phyloP scores from a whole-genome alignment of 2,797 vertebrate species.

The Cyprinodon diabolis region DNA sequence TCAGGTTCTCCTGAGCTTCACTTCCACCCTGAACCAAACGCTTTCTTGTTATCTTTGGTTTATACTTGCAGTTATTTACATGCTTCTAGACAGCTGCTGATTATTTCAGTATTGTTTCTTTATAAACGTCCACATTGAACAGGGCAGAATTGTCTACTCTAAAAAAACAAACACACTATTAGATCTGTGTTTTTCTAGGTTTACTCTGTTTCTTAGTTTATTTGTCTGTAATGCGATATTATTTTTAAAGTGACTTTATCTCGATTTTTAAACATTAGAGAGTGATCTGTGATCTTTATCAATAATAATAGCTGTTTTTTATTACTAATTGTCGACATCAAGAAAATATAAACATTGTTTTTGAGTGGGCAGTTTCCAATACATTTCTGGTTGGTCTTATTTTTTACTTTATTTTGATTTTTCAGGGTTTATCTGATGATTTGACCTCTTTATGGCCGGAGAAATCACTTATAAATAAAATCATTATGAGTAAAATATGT shows the following conservation, averaged over 20 bases:
- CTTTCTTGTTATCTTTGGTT: not conserved
- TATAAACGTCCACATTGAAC: not conserved
- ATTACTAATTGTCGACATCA: not conserved
- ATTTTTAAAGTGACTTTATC: not conserved
- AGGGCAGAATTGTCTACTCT: not conserved
- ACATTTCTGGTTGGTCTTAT: not conserved
- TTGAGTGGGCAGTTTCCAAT: not conserved
- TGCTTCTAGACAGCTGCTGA: not conserved
- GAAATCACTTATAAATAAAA: too few relatives aligned
- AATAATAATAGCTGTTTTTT: not conserved
- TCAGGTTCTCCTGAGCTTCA: slow-evolving; percentile 36
- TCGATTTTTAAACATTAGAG: not conserved
- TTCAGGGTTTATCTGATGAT: not conserved
- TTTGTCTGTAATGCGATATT: not conserved
- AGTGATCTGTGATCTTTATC: not conserved
- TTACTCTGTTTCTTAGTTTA: not conserved
- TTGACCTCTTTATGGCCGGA: not conserved
- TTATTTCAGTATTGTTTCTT: not conserved
- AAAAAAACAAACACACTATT: not conserved
- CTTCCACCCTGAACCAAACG: not conserved
- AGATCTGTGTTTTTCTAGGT: not conserved
- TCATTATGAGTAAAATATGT: not conserved
- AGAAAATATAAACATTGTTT: not conserved
- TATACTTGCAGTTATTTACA: not conserved
- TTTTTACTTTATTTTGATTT: not conserved